Conservation (phyloP, 1,140 invertebrate species). For the Callitettix versicolor region DNA sequence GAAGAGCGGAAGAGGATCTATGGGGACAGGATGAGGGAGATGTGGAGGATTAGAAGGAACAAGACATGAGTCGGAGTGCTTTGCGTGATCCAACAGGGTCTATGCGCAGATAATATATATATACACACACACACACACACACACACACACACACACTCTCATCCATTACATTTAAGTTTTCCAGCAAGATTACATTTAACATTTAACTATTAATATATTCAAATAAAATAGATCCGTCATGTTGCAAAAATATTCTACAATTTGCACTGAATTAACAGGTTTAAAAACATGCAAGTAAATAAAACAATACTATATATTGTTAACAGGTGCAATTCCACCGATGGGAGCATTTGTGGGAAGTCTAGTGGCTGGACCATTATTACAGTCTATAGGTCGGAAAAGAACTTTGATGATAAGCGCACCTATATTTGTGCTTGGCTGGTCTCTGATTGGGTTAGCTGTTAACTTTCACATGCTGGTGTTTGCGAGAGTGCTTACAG, state of each 20-base stretch:
- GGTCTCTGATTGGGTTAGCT: conserved; percentile 39
- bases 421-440: conserved; percentile 41
- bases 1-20: too few species aligned
- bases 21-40: too few species aligned
- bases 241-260: background rate
- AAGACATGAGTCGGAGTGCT: too few species aligned
- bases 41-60: too few species aligned
- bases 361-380: conserved; percentile 36
- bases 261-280: background rate
- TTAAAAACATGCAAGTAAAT: background rate
- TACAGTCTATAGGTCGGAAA: conserved; percentile 38
- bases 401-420: conserved; percentile 36
- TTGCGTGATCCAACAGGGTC: too few species aligned
- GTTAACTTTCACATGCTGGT: conserved; percentile 34
- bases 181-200: too few species aligned
- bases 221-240: background rate
- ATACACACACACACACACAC: too few species aligned
- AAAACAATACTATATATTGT: too few species aligned
- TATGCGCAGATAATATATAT: too few species aligned
- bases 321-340: conserved; percentile 41
- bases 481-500: conserved; percentile 43
- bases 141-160: too few species aligned
- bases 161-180: too few species aligned
- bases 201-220: background rate
- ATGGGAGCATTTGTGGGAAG: conserved; percentile 41